These are phyloP conservation scores for Lucilia cuprina DNA, from an alignment of 1,140 invertebrate species.

Conservation along the genomic window DNA sequence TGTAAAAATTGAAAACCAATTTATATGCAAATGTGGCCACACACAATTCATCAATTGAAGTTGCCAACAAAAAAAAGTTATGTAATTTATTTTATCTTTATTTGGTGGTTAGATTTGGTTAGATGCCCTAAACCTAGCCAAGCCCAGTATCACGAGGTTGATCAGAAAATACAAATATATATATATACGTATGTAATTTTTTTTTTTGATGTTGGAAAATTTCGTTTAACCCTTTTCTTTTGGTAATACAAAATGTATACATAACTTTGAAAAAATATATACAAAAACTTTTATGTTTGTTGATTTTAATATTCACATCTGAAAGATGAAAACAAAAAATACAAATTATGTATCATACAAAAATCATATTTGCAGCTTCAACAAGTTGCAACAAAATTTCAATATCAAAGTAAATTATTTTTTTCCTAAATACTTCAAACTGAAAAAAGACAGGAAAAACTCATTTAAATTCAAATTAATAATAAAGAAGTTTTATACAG, in stretches of 20 bases:
- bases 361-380: slow-evolving; percentile 15
- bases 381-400: slow-evolving; percentile 17
- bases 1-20: slow-evolving; percentile 5
- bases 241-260: not conserved
- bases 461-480: slow-evolving; percentile 16
- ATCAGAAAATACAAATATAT: not conserved
- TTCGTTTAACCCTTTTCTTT: not conserved
- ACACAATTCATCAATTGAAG: slow-evolving; percentile 2
- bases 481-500: not conserved
- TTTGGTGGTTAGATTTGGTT: slow-evolving; percentile 2
- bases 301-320: not conserved
- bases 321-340: not conserved
- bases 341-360: not conserved
- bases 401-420: not conserved
- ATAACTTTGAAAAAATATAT: not conserved
- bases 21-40: slow-evolving; percentile 13
- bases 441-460: not conserved
- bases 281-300: not conserved
- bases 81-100: slow-evolving; percentile 6
- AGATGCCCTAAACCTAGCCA: not conserved
- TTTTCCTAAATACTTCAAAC: not conserved
- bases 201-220: not conserved
- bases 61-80: not conserved
- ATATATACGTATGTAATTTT: not conserved
- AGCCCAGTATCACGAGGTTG: not conserved